Evolutionary conservation across 2,797 vertebrate genomes (phyloP), one percentile per base, ranked within the genome.

Genomic region (Borostomias antarcticus): DNA sequence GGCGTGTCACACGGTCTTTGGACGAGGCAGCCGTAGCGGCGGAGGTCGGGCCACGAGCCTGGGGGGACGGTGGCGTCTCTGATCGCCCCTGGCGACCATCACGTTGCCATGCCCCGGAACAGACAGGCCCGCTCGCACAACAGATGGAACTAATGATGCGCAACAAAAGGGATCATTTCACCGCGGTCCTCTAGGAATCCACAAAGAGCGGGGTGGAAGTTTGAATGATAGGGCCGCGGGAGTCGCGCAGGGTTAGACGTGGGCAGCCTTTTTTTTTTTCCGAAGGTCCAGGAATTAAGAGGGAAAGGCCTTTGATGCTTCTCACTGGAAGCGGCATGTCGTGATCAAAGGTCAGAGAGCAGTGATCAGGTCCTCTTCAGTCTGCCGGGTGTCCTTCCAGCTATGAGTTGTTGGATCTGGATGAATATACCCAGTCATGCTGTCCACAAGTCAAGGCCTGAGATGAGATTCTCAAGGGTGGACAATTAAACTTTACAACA

Each of bases 121-220:
- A 94, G 89, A 91, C 88, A 89, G 85, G 85, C 82, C 84, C 84
- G 73, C 84, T 87, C 85, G 74, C 84, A 83, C 90, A 93, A 93
- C 94, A 95, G 93, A 94, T 94, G 92, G 93, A 90, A 93, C 93
- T 94, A 94, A 95, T 94, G 93, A 94, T 93, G 92, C 93, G 93
- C 90, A 91, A 92, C 91, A 94, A 94, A 95, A 92, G 91, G 93
- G 94, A 93, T 93, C 90, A 92, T 92, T 90, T 93, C 81, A 84
- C 90, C 86, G 80, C 89, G 85, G 89, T 92, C 86, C 72, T 68
- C 89, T 62, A 86, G 86, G 89, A 93, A 87, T 87, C 87, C 87
- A 89, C 90, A 91, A 89, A 90, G 85, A 86, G 78, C 63, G 62
- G 86, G 77, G 86, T 84, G 84, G 87, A 86, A 85, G 88, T 93